Evolutionary conservation across 2,888 invertebrate species (phyloP).

Genomic region (Stenotaenia linearis): DNA sequence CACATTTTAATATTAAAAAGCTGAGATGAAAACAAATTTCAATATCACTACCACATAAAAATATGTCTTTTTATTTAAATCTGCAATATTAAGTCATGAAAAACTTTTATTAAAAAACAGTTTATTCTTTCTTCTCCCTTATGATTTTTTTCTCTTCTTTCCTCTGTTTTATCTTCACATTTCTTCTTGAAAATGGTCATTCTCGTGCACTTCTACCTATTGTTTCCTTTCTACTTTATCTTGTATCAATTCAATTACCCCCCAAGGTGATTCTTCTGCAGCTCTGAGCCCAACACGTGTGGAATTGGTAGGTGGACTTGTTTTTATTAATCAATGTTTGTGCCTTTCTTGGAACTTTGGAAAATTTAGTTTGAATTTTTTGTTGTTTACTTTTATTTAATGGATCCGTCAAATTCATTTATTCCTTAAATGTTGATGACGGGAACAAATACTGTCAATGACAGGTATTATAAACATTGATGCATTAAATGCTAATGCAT

Average conservation of each 20-base stretch:
- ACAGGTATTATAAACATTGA: neutral
- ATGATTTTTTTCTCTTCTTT: neutral
- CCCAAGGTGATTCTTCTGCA: neutral
- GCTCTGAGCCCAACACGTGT: neutral
- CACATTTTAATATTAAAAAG: neutral
- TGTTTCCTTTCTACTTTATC: constrained; percentile 13
- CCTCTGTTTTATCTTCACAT: neutral
- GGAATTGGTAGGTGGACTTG: constrained; percentile 3
- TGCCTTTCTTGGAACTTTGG: neutral
- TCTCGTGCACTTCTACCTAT: constrained; percentile 1
- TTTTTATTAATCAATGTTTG: neutral
- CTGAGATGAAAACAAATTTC: neutral
- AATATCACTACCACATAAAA: neutral
- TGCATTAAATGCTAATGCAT: neutral
- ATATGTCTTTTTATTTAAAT: neutral
- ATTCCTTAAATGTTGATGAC: neutral
- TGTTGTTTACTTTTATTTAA: neutral
- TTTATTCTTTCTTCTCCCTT: neutral
- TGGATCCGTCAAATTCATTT: neutral
- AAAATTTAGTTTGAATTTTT: neutral
- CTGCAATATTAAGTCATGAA: neutral
- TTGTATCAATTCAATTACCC: constrained; percentile 23
- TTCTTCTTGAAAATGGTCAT: neutral
- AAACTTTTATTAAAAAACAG: neutral
- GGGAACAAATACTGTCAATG: neutral